Evolutionary conservation across 2,113 vertebrate genomes (phyloP).

Genomic region (Peromyscus polionotus): DNA sequence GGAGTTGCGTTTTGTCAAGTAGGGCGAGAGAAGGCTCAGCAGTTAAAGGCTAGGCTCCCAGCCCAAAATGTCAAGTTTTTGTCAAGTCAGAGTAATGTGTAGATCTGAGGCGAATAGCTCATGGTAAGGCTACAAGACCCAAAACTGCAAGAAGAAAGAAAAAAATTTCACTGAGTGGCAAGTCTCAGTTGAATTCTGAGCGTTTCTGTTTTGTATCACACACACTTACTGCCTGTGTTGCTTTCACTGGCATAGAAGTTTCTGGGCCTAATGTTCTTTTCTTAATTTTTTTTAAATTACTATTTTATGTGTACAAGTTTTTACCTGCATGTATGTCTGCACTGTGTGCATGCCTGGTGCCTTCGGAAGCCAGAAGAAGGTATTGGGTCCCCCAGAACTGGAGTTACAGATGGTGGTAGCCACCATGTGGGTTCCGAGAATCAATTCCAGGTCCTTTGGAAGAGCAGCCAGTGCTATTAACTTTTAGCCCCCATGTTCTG

Average conservation of each 20-base stretch:
- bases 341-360: background rate
- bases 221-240: background rate
- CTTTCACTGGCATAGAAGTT: background rate
- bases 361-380: background rate
- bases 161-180: background rate
- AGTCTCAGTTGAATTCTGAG: background rate
- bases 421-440: too few species aligned
- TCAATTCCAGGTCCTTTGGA: background rate
- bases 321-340: background rate
- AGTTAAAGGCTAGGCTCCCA: background rate
- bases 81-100: background rate
- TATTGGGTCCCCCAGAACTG: background rate
- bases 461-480: background rate
- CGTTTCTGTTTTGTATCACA: background rate
- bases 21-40: background rate
- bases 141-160: background rate
- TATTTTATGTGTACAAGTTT: background rate
- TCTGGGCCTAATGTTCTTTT: background rate
- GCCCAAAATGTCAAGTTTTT: background rate
- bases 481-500: background rate
- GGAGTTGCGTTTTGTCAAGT: background rate
- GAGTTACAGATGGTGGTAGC: background rate
- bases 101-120: background rate
- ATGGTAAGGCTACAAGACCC: background rate
- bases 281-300: background rate